phyloP scores from a whole-genome alignment of 2,888 invertebrate species.

The Nemotelus nigrinus region DNA sequence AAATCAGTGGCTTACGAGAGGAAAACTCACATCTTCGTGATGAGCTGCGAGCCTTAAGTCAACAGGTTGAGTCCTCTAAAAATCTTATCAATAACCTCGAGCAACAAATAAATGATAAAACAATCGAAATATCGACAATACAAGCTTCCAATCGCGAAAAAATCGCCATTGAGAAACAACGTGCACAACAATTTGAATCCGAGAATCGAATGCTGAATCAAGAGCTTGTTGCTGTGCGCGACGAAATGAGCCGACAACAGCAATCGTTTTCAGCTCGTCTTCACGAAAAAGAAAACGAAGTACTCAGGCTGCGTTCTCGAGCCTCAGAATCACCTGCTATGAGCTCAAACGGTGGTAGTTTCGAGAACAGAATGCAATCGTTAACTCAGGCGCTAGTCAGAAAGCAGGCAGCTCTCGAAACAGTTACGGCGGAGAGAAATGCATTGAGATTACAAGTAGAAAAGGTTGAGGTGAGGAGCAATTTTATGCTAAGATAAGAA shows the following conservation, averaged over 20 bases:
- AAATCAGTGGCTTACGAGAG: conserved; percentile 70
- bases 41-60: conserved; percentile 55
- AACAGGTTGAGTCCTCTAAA: conserved; percentile 53
- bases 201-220: conserved; percentile 61
- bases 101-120: conserved; percentile 40
- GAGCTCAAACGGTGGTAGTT: conserved; percentile 55
- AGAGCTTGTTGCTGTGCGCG: conserved; percentile 62
- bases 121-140: conserved; percentile 16
- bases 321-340: conserved; percentile 59
- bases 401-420: conserved; percentile 87
- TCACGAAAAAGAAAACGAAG: conserved; percentile 67
- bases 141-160: conserved; percentile 53
- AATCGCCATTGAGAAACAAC: conserved; percentile 65
- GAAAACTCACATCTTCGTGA: conserved; percentile 57
- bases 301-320: conserved; percentile 69
- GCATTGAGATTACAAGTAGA: conserved; percentile 85
- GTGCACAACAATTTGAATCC: conserved; percentile 63
- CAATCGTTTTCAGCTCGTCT: conserved; percentile 56
- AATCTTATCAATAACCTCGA: conserved; percentile 45
- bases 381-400: conserved; percentile 86
- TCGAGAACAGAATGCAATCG: conserved; percentile 66
- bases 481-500: conserved; percentile 48
- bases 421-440: conserved; percentile 84
- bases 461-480: conserved; percentile 72
- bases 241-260: conserved; percentile 62